Evolutionary conservation across 2,888 invertebrate species (phyloP), one percentile per base, ranked within the genome.

Genomic region (Pogonocherus hispidulus): DNA sequence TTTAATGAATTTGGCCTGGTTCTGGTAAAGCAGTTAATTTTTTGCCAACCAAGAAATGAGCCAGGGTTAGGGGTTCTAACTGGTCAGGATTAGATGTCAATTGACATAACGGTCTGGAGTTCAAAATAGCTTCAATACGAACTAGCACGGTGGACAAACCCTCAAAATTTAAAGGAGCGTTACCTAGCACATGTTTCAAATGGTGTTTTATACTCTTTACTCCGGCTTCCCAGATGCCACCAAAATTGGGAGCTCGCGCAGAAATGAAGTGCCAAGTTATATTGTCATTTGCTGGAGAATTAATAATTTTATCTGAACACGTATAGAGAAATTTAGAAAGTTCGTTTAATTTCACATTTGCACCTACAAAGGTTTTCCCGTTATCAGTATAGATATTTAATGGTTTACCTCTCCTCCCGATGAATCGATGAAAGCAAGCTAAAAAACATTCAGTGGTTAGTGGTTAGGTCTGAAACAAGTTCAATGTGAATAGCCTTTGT

Each of bases 401-500:
- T n/a, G 62, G 51, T 3, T n/a, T 49, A 5, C 63, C 52, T 27
- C 63, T 3, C 8, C 63, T 19, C n/a, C 23, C 18, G 8, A 56
- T 41, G 27, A 64, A 64, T 20, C 56, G 54, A 35, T 63, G 59
- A n/a, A 70, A 65, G 23, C 47, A 44, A 22, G 60, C 55, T 18
- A 70, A 49, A 60, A 70, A 70, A 63, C 44, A 57, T n/a, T 68
- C 55, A 16, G 54, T 65, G 14, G n/a, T n/a, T n/a, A n/a, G n/a
- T n/a, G n/a, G 41, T 67, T 19, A 65, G 56, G 22, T 57, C 59
- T 11, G 57, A 55, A 18, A 71, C 64, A 19, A 70, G 18, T 23
- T 69, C 69, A 5, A 63, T 22, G 22, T 71, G 69, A 22, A 69
- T 44, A 9, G 62, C 66, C 47, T 71, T 71, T 11, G 69, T 59